Evolutionary conservation across 1,140 invertebrate species (phyloP).

Genomic region (Caerostris darwini): DNA sequence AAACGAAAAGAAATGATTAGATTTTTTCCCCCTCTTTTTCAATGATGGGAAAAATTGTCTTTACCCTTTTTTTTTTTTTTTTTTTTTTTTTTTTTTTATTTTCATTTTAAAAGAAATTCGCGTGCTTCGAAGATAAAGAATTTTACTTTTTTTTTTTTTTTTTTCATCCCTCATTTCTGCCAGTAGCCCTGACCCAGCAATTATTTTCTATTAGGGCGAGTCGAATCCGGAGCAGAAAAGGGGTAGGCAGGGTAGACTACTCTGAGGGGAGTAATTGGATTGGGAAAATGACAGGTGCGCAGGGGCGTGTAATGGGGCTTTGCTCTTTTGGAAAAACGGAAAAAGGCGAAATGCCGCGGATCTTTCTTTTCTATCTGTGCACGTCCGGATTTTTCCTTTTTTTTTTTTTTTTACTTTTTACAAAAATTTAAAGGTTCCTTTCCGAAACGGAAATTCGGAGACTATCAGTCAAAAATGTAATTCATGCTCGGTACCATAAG

Average conservation of each 20-base stretch:
- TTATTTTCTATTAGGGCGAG: constrained; percentile 69
- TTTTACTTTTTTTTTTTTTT: neutral
- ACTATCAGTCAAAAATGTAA: too few relatives aligned
- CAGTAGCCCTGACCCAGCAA: constrained; percentile 60
- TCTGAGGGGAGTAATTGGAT: constrained; percentile 60
- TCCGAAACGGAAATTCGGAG: too few relatives aligned
- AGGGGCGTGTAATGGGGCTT: constrained; percentile 5
- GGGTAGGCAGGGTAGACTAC: neutral
- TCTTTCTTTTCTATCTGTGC: too few relatives aligned
- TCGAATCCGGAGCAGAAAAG: neutral
- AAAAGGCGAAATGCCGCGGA: constrained; percentile 4
- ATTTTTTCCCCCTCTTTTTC: neutral
- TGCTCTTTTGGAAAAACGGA: constrained; percentile 17
- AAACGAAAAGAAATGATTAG: constrained; percentile 28
- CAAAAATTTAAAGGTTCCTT: too few relatives aligned
- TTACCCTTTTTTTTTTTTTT: neutral
- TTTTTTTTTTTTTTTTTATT: neutral
- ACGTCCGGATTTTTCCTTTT: neutral
- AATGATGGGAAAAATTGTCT: constrained; percentile 19
- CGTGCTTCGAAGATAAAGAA: neutral
- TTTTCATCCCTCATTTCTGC: neutral
- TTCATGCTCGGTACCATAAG: too few relatives aligned
- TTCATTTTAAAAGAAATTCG: constrained; percentile 39
- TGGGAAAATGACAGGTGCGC: constrained; percentile 69
- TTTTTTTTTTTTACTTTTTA: too few relatives aligned